Evolutionary conservation across 2,888 invertebrate genomes (phyloP).

Genomic region (Lacanobia wlatinum): DNA sequence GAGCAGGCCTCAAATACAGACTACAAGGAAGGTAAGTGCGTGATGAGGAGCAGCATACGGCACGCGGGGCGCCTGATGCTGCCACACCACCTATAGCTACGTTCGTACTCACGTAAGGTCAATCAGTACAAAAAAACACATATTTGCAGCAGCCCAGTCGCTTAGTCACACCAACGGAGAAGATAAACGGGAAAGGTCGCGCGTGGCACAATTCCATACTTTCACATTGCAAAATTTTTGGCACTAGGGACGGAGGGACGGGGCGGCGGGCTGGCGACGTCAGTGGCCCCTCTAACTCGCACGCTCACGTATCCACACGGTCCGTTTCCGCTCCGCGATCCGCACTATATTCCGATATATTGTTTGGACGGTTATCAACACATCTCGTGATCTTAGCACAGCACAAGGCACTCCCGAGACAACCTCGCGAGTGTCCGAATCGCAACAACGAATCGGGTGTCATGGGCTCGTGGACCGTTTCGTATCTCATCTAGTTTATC

Average conservation of each 20-base stretch:
- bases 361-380: conserved; percentile 71
- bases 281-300: conserved; percentile 87
- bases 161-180: conserved; percentile 73
- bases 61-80: conserved; percentile 77
- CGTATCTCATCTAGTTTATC: conserved; percentile 84
- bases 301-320: conserved; percentile 85
- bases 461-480: conserved; percentile 90
- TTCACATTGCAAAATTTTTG: conserved; percentile 91
- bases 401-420: conserved; percentile 75
- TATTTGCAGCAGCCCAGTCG: conserved; percentile 73
- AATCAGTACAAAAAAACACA: conserved; percentile 78
- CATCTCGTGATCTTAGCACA: conserved; percentile 72
- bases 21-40: conserved; percentile 56
- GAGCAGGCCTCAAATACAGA: conserved; percentile 40
- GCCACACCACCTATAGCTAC: conserved; percentile 73
- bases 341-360: conserved; percentile 74
- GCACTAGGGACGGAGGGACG: conserved; percentile 88
- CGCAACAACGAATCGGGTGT: conserved; percentile 88
- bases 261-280: conserved; percentile 87
- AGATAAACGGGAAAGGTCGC: conserved; percentile 86
- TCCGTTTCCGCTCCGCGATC: conserved; percentile 78
- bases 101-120: conserved; percentile 81
- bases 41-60: conserved; percentile 69
- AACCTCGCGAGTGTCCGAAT: conserved; percentile 85
- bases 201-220: conserved; percentile 90